Conservation (phyloP, 92 coral and sea anemone genomes). For the Chrysogorgia sp. region DNA sequence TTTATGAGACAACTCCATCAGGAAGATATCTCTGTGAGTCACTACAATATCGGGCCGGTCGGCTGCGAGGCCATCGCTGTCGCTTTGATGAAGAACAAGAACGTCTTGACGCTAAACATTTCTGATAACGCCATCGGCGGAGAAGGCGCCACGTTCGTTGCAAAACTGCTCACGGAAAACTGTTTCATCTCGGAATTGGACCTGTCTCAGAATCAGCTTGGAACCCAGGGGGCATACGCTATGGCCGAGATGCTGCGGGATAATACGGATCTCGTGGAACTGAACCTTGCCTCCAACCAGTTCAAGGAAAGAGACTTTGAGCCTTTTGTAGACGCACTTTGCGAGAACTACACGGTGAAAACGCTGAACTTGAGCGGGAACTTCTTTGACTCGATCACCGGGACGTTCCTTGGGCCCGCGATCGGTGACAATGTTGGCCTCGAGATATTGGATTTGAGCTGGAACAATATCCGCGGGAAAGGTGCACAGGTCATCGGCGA, state of each 20-base stretch:
- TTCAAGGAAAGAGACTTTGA: constrained; percentile 83
- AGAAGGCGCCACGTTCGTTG: constrained; percentile 90
- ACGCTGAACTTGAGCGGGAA: constrained; percentile 84
- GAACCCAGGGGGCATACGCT: constrained; percentile 94
- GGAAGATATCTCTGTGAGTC: constrained; percentile 72
- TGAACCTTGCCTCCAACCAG: constrained; percentile 76
- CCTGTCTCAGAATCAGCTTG: constrained; percentile 80
- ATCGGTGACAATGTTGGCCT: constrained; percentile 87
- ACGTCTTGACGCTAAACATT: constrained; percentile 66
- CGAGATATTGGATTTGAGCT: constrained; percentile 81
- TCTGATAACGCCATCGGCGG: constrained; percentile 77
- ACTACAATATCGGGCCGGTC: constrained; percentile 81
- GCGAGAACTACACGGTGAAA: constrained; percentile 83
- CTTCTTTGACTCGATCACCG: constrained; percentile 77
- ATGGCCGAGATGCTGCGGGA: constrained; percentile 86
- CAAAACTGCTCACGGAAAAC: constrained; percentile 92
- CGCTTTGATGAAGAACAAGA: constrained; percentile 79
- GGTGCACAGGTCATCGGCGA: constrained; percentile 84
- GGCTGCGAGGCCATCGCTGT: constrained; percentile 96
- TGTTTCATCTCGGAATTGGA: constrained; percentile 88
- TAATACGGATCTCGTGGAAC: constrained; percentile 79
- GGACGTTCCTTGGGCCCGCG: constrained; percentile 91
- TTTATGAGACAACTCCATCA: constrained; percentile 76
- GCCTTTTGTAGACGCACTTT: constrained; percentile 91
- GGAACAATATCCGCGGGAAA: constrained; percentile 86